Evolutionary conservation across 2,113 vertebrate species (phyloP), one percentile per base, ranked within the genome.

Genomic region (Irena cyanogastra): DNA sequence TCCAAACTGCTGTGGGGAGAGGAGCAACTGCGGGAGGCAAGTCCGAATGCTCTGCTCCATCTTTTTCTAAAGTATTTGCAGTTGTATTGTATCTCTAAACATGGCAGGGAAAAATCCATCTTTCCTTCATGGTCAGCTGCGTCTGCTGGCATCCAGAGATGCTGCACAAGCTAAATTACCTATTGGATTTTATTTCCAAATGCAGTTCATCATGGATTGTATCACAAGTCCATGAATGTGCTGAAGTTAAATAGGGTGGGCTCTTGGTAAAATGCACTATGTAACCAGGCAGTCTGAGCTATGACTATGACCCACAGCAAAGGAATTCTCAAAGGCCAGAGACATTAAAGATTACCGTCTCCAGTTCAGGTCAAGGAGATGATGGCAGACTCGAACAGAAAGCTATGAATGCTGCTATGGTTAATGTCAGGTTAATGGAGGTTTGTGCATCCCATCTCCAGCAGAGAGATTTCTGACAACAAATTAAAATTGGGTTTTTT

Each of bases 181-280:
- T 47, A 44, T 35, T 7, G 18, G 82, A 83, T 90, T 96, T 95
- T 90, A 90, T 72, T 95, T 94, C 71, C 37, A 69, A 92, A 60
- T 35, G 64, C 64, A 52, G 60, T 92, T 94, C n/a, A 37, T 39
- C 52, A 39, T 39, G 77, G 88, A 90, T 80, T 52, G 41, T 76
- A 83, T 52, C 53, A 78, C 6, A 10, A 75, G 66, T 13, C 27
- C 14, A 1, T 24, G 65, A 78, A 75, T 18, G 44, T 12, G 15
- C 54, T 66, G 41, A 70, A 82, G 53, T 47, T 72, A 85, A 49
- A 30, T 20, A 47, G n/a, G 35, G 21, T 7, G 68, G 41, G 57
- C 26, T 69, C 87, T 60, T 1, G 0, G 33, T 65, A 76, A 78
- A 71, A 52, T 11, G 17, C 17, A 30, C 45, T 47, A 1, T 1